Evolutionary conservation across 1,140 invertebrate species (phyloP), one percentile per base, ranked within the genome.

Genomic region (Drosophila teissieri): DNA sequence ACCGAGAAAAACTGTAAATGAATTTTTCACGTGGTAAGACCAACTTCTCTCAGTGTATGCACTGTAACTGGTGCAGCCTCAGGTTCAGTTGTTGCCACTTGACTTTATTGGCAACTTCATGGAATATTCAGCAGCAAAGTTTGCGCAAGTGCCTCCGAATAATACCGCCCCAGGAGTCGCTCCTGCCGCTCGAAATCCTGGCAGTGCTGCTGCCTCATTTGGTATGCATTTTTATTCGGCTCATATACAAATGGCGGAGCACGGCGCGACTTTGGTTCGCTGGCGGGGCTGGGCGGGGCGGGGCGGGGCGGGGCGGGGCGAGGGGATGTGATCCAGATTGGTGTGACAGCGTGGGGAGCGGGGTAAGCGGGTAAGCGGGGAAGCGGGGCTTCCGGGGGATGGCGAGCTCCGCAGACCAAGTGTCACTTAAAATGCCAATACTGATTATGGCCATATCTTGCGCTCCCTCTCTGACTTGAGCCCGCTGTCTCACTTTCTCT

Each of bases 71-170:
- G 49, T 69, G 68, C 68, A 34, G 63, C n/a, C 46, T 22, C 2
- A 17, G 55, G 14, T 64, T 24, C 37, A 27, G 15, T 37, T 46
- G 22, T 37, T 64, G 64, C 82, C 82, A 86, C 82, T 86, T 90
- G 76, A 88, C 80, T 90, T 90, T 90, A 90, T 90, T 90, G 86
- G 79, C 82, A 90, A 90, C 80, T 86, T 90, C 88, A 91, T 91
- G 85, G 88, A 91, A 91, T 88, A 91, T 91, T 91, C 75, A 91
- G 61, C 54, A 79, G 86, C 46, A 46, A 80, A 86, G 75, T 90
- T 86, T 60, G 86, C 68, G 54, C 78, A 81, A 85, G 74, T 86
- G 80, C 74, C 63, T 61, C 76, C 70, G 78, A 84, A 84, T 85
- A 78, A 53, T 79, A 64, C 34, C 19, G 57, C 46, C 40, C 51